Evolutionary conservation across 92 coral and sea anemone species (phyloP), one percentile per base, ranked within the genome.

Genomic region (Actinernus sp.): DNA sequence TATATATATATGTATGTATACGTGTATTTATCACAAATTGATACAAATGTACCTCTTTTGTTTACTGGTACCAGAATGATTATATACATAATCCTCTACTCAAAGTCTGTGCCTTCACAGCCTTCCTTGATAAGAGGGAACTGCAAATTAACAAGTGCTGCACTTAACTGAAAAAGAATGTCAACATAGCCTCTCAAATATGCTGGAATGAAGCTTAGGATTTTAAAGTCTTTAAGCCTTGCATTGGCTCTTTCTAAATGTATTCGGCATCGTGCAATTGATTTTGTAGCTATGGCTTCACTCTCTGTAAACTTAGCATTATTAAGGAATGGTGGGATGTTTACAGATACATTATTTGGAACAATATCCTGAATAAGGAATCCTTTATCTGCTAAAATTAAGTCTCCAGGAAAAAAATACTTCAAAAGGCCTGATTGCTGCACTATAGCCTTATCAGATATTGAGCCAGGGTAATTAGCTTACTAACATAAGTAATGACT

Each of bases 171-270:
- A 55, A 79, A 54, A 10, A 79, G 38, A 19, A 26, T 73, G 62
- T 86, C 84, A 28, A 36, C 37, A 47, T 65, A 43, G 32, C 73
- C 55, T 33, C 88, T 64, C 9, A 86, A 59, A 21, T 43, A 60
- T 34, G 88, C 47, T 1, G 83, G 86, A 3, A 86, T 58, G 25
- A 86, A 70, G 43, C 30, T 33, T 1, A 80, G 48, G 16, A 87
- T 87, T 18, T 76, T 82, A 39, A 67, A 87, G 39, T 75, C 78
- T 32, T 73, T 81, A 1, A 87, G 40, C 51, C 93, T 37, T 25
- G 83, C 85, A 70, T 74, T 85, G 37, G 87, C 82, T 44, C 83
- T 32, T 38, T 85, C 92, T 23, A 83, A 81, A 78, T 85, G 87
- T 2, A 86, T 86, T 12, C 84, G 31, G 49, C 83, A 72, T 26